phyloP scores from a whole-genome alignment of 2,797 vertebrate species.

The Pseudochromis fuscus region DNA sequence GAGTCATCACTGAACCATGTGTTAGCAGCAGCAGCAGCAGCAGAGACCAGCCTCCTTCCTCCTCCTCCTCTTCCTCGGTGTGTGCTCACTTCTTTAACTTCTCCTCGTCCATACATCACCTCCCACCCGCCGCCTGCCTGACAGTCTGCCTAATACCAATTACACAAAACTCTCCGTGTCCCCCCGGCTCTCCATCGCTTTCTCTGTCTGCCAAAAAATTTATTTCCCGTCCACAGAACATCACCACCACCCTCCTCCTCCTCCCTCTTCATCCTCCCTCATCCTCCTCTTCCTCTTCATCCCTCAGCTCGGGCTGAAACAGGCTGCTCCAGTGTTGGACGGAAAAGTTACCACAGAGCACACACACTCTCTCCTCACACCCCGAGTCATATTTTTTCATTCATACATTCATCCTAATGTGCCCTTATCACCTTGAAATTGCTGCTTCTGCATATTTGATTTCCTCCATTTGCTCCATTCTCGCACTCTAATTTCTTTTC shows the following conservation, averaged over 20 bases:
- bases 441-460: constrained; percentile 35
- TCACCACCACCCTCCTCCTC: constrained; percentile 7
- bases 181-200: constrained; percentile 18
- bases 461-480: constrained; percentile 30
- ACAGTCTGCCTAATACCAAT: constrained; percentile 61
- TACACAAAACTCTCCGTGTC: constrained; percentile 43
- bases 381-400: neutral
- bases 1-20: neutral
- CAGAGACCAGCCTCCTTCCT: no score
- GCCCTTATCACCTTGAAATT: constrained; percentile 47
- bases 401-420: constrained; percentile 23
- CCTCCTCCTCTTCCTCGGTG: constrained; percentile 16
- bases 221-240: constrained; percentile 35
- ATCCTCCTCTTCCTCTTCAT: constrained; percentile 15
- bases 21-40: constrained; percentile 11
- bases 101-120: constrained; percentile 49
- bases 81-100: constrained; percentile 33
- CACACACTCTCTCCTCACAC: no score
- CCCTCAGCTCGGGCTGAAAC: constrained; percentile 23
- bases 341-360: no score
- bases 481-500: constrained; percentile 42
- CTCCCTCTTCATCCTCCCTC: constrained; percentile 32
- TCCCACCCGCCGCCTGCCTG: constrained; percentile 42
- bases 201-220: constrained; percentile 2
- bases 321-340: no score